Conservation (phyloP, 2,797 vertebrate species). For the Toxotes lorentzi region DNA sequence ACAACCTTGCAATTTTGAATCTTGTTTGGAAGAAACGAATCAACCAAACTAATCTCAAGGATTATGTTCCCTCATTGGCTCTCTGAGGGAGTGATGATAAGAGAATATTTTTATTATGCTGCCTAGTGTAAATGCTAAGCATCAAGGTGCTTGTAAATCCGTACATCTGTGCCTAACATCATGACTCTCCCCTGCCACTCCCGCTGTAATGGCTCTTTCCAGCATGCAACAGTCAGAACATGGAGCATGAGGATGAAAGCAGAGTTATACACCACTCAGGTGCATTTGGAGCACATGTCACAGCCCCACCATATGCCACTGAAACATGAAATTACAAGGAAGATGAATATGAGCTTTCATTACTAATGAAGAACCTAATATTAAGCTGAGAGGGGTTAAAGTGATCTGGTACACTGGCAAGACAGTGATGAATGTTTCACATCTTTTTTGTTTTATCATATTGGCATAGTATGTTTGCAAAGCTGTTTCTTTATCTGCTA, state of each 20-base stretch:
- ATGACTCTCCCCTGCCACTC: slow-evolving; percentile 50
- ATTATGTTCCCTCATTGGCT: slow-evolving; percentile 62
- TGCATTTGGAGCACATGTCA: slow-evolving; percentile 59
- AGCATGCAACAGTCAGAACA: slow-evolving; percentile 48
- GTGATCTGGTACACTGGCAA: slow-evolving; percentile 1
- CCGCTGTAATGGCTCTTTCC: slow-evolving; percentile 58
- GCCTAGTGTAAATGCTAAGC: slow-evolving; percentile 56
- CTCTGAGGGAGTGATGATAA: slow-evolving; percentile 52
- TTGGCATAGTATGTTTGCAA: slow-evolving; percentile 5
- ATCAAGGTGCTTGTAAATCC: slow-evolving; percentile 60
- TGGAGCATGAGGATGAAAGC: slow-evolving; percentile 60
- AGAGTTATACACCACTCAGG: slow-evolving; percentile 49
- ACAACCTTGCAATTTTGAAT: slow-evolving; percentile 58
- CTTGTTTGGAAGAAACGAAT: slow-evolving; percentile 59
- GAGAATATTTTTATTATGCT: slow-evolving; percentile 59
- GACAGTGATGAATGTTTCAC: not conserved
- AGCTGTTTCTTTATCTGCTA: not conserved
- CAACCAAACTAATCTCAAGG: slow-evolving; percentile 65
- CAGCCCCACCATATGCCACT: slow-evolving; percentile 53
- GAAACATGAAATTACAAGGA: slow-evolving; percentile 49
- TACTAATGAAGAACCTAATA: slow-evolving; percentile 8
- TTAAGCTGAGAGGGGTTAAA: slow-evolving; percentile 20
- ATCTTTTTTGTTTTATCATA: not conserved
- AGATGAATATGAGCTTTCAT: slow-evolving; percentile 32
- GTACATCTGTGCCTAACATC: slow-evolving; percentile 62